Conservation (phyloP, 2,888 invertebrate genomes). For the Tinea pellionella region DNA sequence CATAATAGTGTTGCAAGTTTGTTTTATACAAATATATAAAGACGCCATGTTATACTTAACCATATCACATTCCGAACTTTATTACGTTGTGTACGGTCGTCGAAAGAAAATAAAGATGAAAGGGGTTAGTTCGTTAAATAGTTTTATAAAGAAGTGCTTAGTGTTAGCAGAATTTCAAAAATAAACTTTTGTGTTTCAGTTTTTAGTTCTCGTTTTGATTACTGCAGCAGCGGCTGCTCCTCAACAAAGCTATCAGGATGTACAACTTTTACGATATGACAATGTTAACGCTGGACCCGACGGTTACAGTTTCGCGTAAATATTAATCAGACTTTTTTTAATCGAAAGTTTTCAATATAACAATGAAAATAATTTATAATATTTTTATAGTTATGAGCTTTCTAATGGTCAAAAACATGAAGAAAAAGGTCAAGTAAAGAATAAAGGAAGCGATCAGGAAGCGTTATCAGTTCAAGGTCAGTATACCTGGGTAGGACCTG, state of each 20-base stretch:
- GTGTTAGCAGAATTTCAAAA: neutral
- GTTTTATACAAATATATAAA: neutral
- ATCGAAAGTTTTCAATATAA: neutral
- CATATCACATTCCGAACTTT: neutral
- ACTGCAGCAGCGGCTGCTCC: conserved; percentile 43
- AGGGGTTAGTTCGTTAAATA: neutral
- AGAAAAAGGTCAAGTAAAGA: conserved; percentile 61
- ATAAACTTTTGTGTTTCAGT: conserved; percentile 36
- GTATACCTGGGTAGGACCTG: conserved; percentile 45
- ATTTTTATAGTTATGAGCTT: conserved; percentile 47
- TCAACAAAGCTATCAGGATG: conserved; percentile 56
- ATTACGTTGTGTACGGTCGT: neutral
- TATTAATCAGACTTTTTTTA: neutral
- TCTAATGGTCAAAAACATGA: conserved; percentile 59
- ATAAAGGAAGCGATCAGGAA: conserved; percentile 63
- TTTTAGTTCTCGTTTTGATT: conserved; percentile 38
- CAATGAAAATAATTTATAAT: neutral
- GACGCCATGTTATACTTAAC: neutral
- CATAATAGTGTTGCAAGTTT: conserved; percentile 1
- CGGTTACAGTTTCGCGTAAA: conserved; percentile 70
- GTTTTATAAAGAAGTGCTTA: neutral
- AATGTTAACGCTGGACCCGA: conserved; percentile 70
- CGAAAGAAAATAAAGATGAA: conserved; percentile 5
- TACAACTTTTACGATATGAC: conserved; percentile 71
- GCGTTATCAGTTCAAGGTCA: conserved; percentile 43